Evolutionary conservation across 2,113 vertebrate species (phyloP).

Genomic region (Eulemur macaco): DNA sequence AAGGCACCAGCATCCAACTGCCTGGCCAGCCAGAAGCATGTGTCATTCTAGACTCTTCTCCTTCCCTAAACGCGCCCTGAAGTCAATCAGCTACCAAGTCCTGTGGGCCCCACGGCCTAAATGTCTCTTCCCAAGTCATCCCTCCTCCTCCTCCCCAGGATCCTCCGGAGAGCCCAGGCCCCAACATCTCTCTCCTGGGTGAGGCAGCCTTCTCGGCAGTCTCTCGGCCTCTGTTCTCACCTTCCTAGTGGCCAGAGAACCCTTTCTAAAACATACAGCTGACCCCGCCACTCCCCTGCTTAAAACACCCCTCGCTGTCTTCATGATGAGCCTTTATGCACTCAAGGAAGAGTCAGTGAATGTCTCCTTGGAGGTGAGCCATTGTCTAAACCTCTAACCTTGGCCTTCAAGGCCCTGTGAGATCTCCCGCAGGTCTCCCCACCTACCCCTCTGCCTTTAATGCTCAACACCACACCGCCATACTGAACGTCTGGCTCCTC

Average conservation of each 20-base stretch:
- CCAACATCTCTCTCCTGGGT: neutral
- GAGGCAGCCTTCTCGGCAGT: neutral
- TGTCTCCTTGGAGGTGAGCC: neutral
- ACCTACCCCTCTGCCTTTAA: neutral
- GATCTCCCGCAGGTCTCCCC: neutral
- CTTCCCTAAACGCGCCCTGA: neutral
- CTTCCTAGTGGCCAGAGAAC: neutral
- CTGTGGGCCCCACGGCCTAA: neutral
- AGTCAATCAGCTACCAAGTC: neutral
- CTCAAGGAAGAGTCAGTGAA: rapidly evolving
- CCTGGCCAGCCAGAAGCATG: neutral
- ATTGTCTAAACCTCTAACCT: neutral
- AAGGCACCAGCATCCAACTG: neutral
- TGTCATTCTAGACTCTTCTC: neutral
- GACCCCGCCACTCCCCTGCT: neutral
- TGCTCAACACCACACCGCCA: neutral
- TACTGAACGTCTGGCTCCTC: neutral
- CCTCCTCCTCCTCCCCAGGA: neutral
- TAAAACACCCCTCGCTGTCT: neutral
- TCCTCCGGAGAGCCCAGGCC: neutral
- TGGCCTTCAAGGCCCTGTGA: rapidly evolving
- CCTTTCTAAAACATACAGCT: neutral
- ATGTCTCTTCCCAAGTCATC: neutral
- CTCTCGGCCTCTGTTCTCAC: neutral
- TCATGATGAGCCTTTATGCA: neutral